Conservation (phyloP, 2,113 vertebrate species). For the Nymphicus hollandicus region DNA sequence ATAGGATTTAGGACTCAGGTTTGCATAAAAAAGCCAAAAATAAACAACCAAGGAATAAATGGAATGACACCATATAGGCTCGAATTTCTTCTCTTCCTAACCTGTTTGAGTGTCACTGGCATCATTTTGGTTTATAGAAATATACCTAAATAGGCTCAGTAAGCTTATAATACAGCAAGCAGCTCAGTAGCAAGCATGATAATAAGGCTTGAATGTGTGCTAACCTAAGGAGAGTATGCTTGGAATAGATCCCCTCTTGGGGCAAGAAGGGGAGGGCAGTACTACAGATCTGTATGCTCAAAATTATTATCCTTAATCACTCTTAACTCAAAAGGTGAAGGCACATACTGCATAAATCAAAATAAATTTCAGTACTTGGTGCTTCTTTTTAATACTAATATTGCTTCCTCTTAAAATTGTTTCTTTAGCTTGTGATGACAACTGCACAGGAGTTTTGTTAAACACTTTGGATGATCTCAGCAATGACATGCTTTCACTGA, state of each 20-base stretch:
- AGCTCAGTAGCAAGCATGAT: neutral
- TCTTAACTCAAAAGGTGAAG: neutral
- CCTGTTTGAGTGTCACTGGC: neutral
- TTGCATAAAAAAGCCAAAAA: neutral
- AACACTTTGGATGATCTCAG: slow-evolving; percentile 74
- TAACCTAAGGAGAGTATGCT: neutral
- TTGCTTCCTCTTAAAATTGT: neutral
- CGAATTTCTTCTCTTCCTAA: neutral
- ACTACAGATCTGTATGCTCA: neutral
- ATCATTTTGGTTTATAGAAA: neutral
- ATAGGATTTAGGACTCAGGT: neutral
- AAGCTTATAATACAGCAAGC: neutral
- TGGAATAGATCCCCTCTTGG: neutral
- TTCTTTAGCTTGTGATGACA: slow-evolving; percentile 84
- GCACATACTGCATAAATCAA: neutral
- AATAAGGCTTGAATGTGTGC: neutral
- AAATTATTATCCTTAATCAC: neutral
- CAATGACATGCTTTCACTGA: slow-evolving; percentile 71
- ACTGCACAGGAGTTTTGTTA: slow-evolving; percentile 82
- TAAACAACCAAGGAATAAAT: neutral
- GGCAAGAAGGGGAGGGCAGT: neutral
- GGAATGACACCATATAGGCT: neutral
- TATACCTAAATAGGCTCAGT: neutral
- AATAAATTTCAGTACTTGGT: neutral
- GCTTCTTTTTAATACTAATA: neutral